Base-by-base conservation (phyloP, 2,113 vertebrate species). In the Cochlearius cochlearius region DNA sequence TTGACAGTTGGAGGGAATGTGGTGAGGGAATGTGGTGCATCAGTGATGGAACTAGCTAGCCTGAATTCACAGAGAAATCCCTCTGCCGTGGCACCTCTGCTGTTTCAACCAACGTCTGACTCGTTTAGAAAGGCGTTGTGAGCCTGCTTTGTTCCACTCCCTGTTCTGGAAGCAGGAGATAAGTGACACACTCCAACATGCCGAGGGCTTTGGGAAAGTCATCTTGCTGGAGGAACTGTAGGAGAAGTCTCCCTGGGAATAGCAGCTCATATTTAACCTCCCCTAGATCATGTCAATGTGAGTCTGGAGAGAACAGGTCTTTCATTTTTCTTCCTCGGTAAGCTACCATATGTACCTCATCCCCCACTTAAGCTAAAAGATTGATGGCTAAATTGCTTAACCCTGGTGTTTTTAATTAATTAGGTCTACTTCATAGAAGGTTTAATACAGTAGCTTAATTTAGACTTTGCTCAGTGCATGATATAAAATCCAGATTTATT, bases 401-500 rank as follows among this genome's bases (percentile, higher is more conserved):
- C 96, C 94, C 96, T 95, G 77, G 88, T 98, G 96, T 96, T 98
- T 98, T 97, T 98, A 98, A 98, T 98, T 98, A 98, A 98, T 98
- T 98, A 97, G 88, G 84, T 95, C 98, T 98, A 95, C 93, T 92
- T 94, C 96, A 95, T 36, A 92, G 96, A 91, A 97, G 90, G 92
- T 97, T 98, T 98, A 98, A 96, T 97, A 94, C 97, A 97, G 96
- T 97, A 96, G 96, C 97, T 98, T 98, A 97, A 98, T 98, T 98
- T 97, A 96, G 96, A 93, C 96, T 97, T 98, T 97, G 91, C 88
- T 94, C 93, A 36, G 76, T 94, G 85, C 67, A 83, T 76, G 90
- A 97, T 93, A 97, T 97, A 98, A 98, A 98, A 98, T 88, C 93
- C 93, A 96, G 95, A 97, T 97, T 97, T 97, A 97, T 97, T 97